Base-by-base conservation (phyloP, 2,113 vertebrate genomes). In the Galemys pyrenaicus region DNA sequence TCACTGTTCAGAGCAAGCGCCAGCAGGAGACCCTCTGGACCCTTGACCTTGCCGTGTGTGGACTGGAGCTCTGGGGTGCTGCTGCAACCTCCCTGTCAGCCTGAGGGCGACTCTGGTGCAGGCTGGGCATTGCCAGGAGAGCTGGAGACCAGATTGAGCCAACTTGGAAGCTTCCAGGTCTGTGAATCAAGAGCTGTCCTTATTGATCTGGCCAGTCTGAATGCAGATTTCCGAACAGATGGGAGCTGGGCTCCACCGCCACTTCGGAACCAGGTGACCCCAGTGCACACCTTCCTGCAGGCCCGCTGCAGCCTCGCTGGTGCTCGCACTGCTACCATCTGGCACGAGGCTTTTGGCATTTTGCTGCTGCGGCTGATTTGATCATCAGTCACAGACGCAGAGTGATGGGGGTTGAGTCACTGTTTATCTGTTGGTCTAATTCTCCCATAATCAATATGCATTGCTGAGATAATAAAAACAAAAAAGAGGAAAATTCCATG, bases 401-500 rank as follows among this genome's bases (percentile, higher is more conserved):
- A 56, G 84, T 13, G 58, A 68, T 26, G 68, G 94, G 86, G 92
- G 32, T 86, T 94, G 96, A 97, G 94, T 95, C 95, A 95, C 46
- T 95, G 92, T 89, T 96, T 96, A 79, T 68, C 94, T 95, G 87
- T 82, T 86, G 83, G 73, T 65, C 94, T 92, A 41, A 56, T 92
- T 96, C 75, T 94, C 79, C 67, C 91, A 82, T 64, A 89, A 94
- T 92, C 89, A 95, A 80, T 93, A 75, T 75, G 68, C 83, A 92
- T 94, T 75, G 46, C 88, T 83, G 74, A 87, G 88, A 95, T 94
- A 92, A 95, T 74, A 56, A 82, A 80, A 96, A 91, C 77, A 87
- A 67, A 71, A 82, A 83, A 80, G 71, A 75, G 92, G 88, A 95
- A 97, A 93, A 96, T 89, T 95, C 93, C 94, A 92, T 56, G 49